phyloP scores from a whole-genome alignment of 2,888 invertebrate species.

The Morpho achilles region DNA sequence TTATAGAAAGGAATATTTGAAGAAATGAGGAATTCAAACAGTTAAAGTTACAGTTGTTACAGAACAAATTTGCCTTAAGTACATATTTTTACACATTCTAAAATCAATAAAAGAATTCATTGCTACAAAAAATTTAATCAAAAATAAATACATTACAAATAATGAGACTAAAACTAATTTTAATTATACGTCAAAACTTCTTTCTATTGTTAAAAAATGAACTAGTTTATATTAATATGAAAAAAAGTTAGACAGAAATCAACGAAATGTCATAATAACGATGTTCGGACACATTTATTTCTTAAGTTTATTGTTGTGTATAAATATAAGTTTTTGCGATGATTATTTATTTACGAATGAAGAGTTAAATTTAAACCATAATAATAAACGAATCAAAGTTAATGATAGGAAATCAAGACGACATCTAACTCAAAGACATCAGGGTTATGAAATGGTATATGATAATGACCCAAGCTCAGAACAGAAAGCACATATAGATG shows the following conservation, averaged over 20 bases:
- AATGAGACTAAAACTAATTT: background rate
- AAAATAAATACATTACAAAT: too few species aligned
- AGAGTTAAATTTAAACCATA: conserved; percentile 12
- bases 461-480: conserved; percentile 26
- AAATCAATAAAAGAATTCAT: background rate
- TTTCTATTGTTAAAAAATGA: background rate
- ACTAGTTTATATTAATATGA: background rate
- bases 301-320: conserved; percentile 28
- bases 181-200: background rate
- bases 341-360: conserved; percentile 24
- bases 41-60: background rate
- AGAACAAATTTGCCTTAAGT: background rate
- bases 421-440: conserved; percentile 17
- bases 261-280: conserved; percentile 29
- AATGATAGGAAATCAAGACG: conserved; percentile 2
- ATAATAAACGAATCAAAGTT: conserved; percentile 8
- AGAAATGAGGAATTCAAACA: too few species aligned
- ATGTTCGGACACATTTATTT: conserved; percentile 32
- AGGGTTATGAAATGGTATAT: conserved; percentile 23
- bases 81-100: conserved; percentile 3
- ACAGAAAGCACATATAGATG: conserved; percentile 44
- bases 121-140: too few species aligned
- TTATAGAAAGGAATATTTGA: too few species aligned
- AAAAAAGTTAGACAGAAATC: conserved; percentile 3
- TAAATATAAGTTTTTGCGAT: conserved; percentile 28